Conservation (phyloP, 2,888 invertebrate species). For the Pseudococcus jackbeardsleyi region DNA sequence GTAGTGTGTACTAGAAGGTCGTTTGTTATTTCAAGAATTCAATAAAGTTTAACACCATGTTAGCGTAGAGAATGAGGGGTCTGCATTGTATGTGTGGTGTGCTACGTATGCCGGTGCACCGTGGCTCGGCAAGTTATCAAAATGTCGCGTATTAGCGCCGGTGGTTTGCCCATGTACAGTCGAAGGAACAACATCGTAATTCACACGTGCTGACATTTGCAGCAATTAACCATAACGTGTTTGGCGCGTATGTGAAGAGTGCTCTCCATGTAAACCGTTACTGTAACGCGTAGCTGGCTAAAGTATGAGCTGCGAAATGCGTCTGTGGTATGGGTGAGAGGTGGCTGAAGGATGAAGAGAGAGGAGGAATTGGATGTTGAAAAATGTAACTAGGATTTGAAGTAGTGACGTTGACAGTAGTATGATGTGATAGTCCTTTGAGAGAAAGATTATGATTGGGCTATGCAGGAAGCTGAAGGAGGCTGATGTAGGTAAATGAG, state of each 20-base stretch:
- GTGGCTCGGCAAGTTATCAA: constrained; percentile 25
- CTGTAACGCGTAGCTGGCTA: not conserved
- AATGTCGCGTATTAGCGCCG: constrained; percentile 41
- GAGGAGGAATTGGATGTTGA: not conserved
- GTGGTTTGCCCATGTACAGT: constrained; percentile 6
- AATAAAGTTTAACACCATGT: constrained; percentile 18
- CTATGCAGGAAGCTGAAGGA: too few relatives aligned
- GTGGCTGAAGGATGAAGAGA: not conserved
- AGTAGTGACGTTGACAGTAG: not conserved
- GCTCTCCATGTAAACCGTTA: not conserved
- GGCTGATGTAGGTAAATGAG: too few relatives aligned
- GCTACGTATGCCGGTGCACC: not conserved
- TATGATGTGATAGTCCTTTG: not conserved
- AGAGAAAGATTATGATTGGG: too few relatives aligned
- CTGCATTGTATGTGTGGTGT: not conserved
- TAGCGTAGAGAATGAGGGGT: not conserved
- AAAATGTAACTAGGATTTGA: not conserved
- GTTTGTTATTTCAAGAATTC: constrained; percentile 48
- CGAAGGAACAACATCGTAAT: constrained; percentile 49
- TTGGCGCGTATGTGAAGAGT: constrained; percentile 36
- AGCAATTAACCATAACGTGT: constrained; percentile 33
- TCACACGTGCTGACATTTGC: constrained; percentile 39
- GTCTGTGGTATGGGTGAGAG: not conserved
- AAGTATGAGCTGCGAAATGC: not conserved
- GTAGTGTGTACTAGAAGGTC: not conserved